Evolutionary conservation across 2,888 invertebrate genomes (phyloP).

Genomic region (Lysandra coridon): DNA sequence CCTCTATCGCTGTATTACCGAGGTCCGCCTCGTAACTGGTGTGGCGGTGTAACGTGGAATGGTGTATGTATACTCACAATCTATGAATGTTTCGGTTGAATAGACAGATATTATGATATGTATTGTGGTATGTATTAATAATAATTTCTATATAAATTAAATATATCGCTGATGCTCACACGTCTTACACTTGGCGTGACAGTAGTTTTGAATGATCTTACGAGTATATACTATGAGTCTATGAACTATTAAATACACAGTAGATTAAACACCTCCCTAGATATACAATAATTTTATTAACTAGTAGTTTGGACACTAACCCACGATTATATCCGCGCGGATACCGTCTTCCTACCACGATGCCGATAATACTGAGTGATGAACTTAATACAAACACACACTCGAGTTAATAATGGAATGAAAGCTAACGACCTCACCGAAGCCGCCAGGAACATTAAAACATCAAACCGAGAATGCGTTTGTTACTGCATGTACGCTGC

Average conservation of each 20-base stretch:
- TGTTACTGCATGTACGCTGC: conserved; percentile 70
- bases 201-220: conserved; percentile 32
- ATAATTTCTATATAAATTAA: conserved; percentile 1
- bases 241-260: conserved; percentile 21
- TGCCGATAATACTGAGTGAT: conserved; percentile 53
- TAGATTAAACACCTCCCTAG: conserved; percentile 14
- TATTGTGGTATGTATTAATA: conserved; percentile 19
- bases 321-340: conserved; percentile 54
- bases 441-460: conserved; percentile 57
- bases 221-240: background rate
- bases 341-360: conserved; percentile 78
- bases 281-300: conserved; percentile 23
- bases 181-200: conserved; percentile 77
- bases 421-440: conserved; percentile 68
- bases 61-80: conserved; percentile 15
- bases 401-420: conserved; percentile 70
- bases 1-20: conserved; percentile 53
- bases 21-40: conserved; percentile 53
- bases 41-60: conserved; percentile 52
- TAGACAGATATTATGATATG: conserved; percentile 4
- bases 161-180: conserved; percentile 66
- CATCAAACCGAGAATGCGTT: conserved; percentile 71
- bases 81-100: conserved; percentile 3
- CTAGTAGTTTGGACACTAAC: conserved; percentile 31
- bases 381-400: conserved; percentile 57